These are phyloP conservation scores for Telmatochromis bifrenatus DNA, from an alignment of 2,113 vertebrate species.

Conservation along the genomic window DNA sequence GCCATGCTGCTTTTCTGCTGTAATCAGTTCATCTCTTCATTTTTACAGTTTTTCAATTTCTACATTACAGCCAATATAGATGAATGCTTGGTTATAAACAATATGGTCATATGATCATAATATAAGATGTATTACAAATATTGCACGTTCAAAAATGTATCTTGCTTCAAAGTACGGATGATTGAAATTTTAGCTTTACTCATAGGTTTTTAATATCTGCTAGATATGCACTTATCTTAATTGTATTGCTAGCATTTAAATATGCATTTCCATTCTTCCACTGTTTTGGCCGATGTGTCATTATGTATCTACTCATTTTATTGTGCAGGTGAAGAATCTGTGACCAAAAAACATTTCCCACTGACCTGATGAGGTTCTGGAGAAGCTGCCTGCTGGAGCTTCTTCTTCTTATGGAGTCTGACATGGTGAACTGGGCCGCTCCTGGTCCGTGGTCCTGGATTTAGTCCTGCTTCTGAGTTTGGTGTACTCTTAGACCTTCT, in stretches of 20 bases:
- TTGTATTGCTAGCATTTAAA: not conserved
- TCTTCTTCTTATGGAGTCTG: constrained; percentile 69
- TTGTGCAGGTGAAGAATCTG: not conserved
- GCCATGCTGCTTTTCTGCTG: not conserved
- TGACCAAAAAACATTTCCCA: not conserved
- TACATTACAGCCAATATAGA: not conserved
- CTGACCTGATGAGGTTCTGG: constrained; percentile 83
- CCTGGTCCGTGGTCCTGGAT: not conserved
- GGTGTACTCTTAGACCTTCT: not conserved
- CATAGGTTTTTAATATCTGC: not conserved
- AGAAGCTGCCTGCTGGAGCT: constrained; percentile 77
- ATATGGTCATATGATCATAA: not conserved
- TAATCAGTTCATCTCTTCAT: not conserved
- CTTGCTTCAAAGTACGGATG: not conserved
- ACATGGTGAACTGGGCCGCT: constrained; percentile 43
- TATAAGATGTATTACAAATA: not conserved
- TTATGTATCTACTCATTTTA: not conserved
- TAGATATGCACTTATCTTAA: not conserved
- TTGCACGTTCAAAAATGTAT: not conserved
- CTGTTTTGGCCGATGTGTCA: not conserved
- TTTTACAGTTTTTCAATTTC: not conserved
- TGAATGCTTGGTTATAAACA: not conserved
- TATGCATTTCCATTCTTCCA: not conserved
- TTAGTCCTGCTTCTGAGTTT: not conserved
- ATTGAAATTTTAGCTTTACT: not conserved